Evolutionary conservation across 2,888 invertebrate species (phyloP), one percentile per base, ranked within the genome.

Genomic region (Leptinotarsa juncta): DNA sequence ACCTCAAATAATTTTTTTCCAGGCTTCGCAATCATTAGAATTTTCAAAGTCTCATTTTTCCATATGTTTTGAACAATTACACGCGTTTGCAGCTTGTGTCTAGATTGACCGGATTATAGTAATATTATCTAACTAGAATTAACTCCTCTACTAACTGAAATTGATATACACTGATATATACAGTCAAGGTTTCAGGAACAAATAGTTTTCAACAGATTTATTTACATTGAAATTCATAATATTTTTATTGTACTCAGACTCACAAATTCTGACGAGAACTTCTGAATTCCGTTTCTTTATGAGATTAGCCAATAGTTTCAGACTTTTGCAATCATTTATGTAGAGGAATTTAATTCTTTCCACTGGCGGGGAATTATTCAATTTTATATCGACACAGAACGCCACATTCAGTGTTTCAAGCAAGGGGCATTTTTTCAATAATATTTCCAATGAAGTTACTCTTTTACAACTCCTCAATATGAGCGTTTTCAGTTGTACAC

Each of bases 231-330:
- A 62, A n/a, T 62, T 62, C 15, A 62, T 3, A 5, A 62, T 62
- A 65, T 49, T 57, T 78, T 79, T 79, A 75, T 79, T 79, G 48
- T 72, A 78, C 60, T 77, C 79, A 15, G 76, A 77, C 23, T 67
- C 67, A 57, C 79, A 79, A 3, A 79, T n/a, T 48, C 65, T 78
- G 10, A 79, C 51, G 23, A 42, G 23, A 14, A 70, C 32, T 55
- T 57, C 20, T 16, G 51, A 50, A 32, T 53, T 65, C 15, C 50
- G 69, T 5, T 57, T 49, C 53, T 71, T 77, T 1, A 77, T 65
- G 3, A 55, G 65, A 23, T 74, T 70, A 4, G 71, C 74, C 23
- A 79, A 74, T 2, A n/a, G 26, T 62, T 70, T 74, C 14, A 77
- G 66, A 49, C 69, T 68, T 23, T 73, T 72, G 15, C 55, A 67